These are phyloP conservation scores for Polydrusus tereticollis DNA, from an alignment of 2,888 invertebrate species.

Conservation along the genomic window DNA sequence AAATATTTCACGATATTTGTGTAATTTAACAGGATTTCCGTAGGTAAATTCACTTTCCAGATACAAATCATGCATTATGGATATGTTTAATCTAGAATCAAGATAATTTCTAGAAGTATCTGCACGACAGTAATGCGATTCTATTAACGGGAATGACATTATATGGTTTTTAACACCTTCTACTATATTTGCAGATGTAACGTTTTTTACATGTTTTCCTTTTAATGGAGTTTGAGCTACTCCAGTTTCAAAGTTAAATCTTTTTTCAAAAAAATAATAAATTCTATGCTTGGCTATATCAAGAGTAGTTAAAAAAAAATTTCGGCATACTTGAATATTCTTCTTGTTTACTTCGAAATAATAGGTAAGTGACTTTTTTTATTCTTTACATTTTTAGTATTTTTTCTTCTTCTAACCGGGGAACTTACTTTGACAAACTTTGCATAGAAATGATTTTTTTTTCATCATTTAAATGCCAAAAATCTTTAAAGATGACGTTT, in stretches of 20 bases:
- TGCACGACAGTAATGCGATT: neutral
- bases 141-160: neutral
- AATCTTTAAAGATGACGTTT: neutral
- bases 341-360: neutral
- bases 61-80: neutral
- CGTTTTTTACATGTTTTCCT: neutral
- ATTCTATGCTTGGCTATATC: too few species aligned
- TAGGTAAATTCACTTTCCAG: neutral
- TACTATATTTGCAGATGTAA: neutral
- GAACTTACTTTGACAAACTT: neutral
- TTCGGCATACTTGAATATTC: neutral
- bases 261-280: neutral
- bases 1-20: neutral
- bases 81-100: neutral
- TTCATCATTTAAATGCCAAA: neutral
- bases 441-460: neutral
- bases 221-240: neutral
- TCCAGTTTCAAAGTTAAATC: neutral
- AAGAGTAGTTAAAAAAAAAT: too few species aligned
- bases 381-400: neutral
- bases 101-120: neutral
- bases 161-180: neutral
- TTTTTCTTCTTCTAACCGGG: neutral
- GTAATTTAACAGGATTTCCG: neutral
- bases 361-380: neutral